A percentile compares a stretch with the other conserved stretches of the same genome.
Conservation (phyloP, 2,113 vertebrate genomes). For the Phalacrocorax carbo region DNA sequence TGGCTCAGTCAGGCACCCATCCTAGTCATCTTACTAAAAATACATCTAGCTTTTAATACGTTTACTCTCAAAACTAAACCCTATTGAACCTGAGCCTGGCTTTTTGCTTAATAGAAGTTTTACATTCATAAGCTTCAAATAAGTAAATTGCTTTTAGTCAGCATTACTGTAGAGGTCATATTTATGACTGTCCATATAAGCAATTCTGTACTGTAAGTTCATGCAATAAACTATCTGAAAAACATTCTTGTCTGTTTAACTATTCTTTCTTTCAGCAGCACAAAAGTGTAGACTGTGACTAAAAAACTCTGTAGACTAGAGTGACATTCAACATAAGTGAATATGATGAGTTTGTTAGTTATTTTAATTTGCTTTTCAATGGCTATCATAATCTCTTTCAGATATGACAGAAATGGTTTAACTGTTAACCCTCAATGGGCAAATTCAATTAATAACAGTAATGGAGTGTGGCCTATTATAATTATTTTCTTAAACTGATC, state of each 20-base stretch:
- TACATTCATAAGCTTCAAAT: background rate
- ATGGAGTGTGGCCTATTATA: background rate
- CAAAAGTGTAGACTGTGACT: background rate
- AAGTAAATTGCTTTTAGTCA: background rate
- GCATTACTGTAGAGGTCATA: background rate
- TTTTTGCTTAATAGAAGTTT: background rate
- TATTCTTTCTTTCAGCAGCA: background rate
- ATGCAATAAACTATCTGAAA: background rate
- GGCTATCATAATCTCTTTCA: background rate
- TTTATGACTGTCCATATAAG: background rate
- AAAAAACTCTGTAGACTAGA: background rate
- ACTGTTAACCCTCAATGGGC: background rate
- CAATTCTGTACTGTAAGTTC: background rate
- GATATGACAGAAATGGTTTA: background rate
- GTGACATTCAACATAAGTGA: background rate
- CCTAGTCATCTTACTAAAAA: background rate
- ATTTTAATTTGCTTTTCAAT: constrained; percentile 16
- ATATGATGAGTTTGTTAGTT: background rate
- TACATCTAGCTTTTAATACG: background rate
- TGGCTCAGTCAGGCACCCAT: background rate
- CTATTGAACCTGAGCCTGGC: background rate
- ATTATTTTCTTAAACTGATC: background rate
- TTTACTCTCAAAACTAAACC: background rate
- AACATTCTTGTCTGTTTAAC: background rate
- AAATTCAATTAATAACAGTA: background rate